phyloP scores from a whole-genome alignment of 2,888 invertebrate genomes.

The Dorcus hopei region DNA sequence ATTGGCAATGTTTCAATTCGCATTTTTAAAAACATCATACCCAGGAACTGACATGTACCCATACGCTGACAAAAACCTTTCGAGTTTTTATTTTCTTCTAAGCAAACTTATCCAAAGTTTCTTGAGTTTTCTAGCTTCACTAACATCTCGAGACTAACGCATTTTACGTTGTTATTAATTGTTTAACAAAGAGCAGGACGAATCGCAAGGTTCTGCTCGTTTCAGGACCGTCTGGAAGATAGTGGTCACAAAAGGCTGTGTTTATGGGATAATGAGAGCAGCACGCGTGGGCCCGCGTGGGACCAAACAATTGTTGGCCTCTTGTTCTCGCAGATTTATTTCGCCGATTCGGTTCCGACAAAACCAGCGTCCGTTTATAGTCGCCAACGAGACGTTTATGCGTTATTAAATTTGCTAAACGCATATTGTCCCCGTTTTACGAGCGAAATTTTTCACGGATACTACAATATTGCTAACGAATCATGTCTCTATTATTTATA shows the following conservation, averaged over 20 bases:
- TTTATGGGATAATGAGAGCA: conserved; percentile 35
- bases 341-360: conserved; percentile 10
- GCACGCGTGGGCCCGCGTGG: conserved; percentile 30
- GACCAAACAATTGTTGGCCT: conserved; percentile 25
- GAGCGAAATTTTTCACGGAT: too few species aligned
- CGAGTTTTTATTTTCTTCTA: too few species aligned
- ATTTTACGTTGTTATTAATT: too few species aligned
- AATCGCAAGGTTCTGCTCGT: conserved; percentile 27
- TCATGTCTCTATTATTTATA: too few species aligned
- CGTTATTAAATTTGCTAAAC: conserved; percentile 12
- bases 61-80: too few species aligned
- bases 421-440: conserved; percentile 3
- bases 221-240: conserved; percentile 26
- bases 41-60: too few species aligned
- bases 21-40: too few species aligned
- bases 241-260: conserved; percentile 30
- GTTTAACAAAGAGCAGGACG: conserved; percentile 24
- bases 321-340: conserved; percentile 22
- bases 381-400: conserved; percentile 6
- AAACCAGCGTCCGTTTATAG: conserved; percentile 5
- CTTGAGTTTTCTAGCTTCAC: too few species aligned
- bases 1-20: too few species aligned
- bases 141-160: too few species aligned
- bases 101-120: too few species aligned
- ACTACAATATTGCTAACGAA: too few species aligned